Evolutionary conservation across 2,797 vertebrate species (phyloP), one percentile per base, ranked within the genome.

Genomic region (Pseudopleuronectes americanus): DNA sequence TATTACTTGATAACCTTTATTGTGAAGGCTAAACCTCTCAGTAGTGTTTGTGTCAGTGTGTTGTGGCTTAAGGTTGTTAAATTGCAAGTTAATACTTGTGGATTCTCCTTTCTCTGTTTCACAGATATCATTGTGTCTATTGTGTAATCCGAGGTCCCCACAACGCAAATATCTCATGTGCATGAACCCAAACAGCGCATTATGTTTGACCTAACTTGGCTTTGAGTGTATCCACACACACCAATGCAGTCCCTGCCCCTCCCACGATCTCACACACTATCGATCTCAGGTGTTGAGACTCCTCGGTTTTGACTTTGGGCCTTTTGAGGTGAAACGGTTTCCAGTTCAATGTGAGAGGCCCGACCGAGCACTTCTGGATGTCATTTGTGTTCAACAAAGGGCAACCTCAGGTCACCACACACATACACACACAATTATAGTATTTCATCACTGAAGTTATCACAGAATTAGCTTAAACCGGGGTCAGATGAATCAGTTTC

Each of bases 341-440:
- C 72, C 73, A 74, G 66, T 59, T 10, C 8, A 68, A 21, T 31
- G 33, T 24, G 41, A 76, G 38, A 70, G 28, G 66, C 45, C 66
- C 59, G 59, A 71, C 36, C 52, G 60, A 57, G 51, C 23, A 38
- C 59, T 84, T 85, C 70, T 84, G 73, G 62, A 76, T 79, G 69
- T 56, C 66, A 73, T 83, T 80, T 83, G 13, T 56, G 61, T 76
- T 58, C 41, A 71, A 72, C 54, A 66, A 33, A 60, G 75, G 64
- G 53, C 16, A 51, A 71, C 59, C 8, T 71, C 47, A 65, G 76
- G 66, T 53, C 70, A 79, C 45, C 76, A 57, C 67, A 49, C 59
- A 57, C 47, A 49, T 43, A 51, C 31, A 31, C 24, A 51, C 36
- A 77, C n/a, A 38, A 1, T 54, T 3, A 54, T 6, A 48, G 1